Conservation (phyloP, 1,140 invertebrate species). For the Proctacanthus coquilletti region DNA sequence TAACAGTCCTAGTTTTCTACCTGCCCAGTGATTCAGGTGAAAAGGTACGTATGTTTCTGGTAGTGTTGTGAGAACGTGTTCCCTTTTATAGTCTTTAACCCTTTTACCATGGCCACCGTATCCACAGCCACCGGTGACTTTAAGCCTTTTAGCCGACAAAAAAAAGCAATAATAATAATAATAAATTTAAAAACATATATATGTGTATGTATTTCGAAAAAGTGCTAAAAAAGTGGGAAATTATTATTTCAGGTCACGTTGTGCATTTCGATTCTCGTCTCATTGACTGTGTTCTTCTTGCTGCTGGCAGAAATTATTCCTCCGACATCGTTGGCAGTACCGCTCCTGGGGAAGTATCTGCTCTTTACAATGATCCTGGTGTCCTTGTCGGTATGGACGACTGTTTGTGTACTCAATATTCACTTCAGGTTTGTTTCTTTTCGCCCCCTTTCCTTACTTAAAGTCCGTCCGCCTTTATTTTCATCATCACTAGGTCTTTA, state of each 20-base stretch:
- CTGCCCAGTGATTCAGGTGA: conserved; percentile 90
- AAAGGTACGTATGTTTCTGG: conserved; percentile 49
- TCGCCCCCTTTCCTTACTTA: background rate
- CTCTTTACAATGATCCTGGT: conserved; percentile 97
- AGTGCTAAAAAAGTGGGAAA: background rate
- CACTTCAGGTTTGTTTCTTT: conserved; percentile 87
- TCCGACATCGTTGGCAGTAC: conserved; percentile 90
- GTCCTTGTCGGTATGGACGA: conserved; percentile 90
- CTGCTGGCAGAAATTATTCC: conserved; percentile 94
- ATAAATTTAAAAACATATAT: background rate
- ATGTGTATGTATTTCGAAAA: too few relatives aligned
- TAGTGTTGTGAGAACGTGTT: conserved; percentile 15
- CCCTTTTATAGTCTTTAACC: conserved; percentile 15
- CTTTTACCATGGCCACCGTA: conserved; percentile 10
- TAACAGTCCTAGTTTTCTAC: conserved; percentile 92
- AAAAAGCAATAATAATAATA: background rate
- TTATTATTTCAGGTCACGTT: conserved; percentile 52
- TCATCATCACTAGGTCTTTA: background rate
- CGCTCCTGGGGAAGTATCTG: conserved; percentile 89
- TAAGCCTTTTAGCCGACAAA: background rate
- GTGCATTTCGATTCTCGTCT: conserved; percentile 95
- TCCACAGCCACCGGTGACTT: too few relatives aligned
- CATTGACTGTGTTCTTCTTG: conserved; percentile 96
- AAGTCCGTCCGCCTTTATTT: background rate
- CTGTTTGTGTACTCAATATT: conserved; percentile 92